phyloP scores from a whole-genome alignment of 2,113 vertebrate genomes.

The Orthonyx spaldingii region DNA sequence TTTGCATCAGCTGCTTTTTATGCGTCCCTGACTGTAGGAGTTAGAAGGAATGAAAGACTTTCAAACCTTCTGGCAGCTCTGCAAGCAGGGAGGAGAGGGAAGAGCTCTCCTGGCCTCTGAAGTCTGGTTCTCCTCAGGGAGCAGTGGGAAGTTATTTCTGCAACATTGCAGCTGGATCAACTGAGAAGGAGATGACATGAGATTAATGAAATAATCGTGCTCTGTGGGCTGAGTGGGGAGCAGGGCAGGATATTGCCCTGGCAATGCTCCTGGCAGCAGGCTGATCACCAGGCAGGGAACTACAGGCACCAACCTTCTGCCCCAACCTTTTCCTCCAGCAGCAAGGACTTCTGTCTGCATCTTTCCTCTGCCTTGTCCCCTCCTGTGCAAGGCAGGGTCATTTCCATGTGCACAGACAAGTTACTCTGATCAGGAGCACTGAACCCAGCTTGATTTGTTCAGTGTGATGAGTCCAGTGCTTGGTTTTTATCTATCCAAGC shows the following conservation, averaged over 20 bases:
- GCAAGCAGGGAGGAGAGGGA: neutral
- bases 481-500: neutral
- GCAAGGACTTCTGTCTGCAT: neutral
- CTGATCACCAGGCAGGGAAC: neutral
- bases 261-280: neutral
- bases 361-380: neutral
- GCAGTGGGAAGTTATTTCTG: neutral
- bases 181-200: neutral
- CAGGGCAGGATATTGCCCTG: neutral
- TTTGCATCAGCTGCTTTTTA: neutral
- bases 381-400: neutral
- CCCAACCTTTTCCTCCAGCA: neutral
- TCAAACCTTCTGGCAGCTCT: neutral
- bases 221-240: neutral
- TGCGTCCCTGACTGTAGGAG: neutral
- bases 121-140: neutral
- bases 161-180: constrained; percentile 14
- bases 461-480: accelerated
- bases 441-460: neutral
- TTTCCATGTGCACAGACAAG: neutral
- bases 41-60: constrained; percentile 21
- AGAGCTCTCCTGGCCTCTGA: neutral
- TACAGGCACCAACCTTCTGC: neutral
- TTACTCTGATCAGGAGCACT: neutral
- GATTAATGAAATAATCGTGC: neutral